Evolutionary conservation across 2,797 vertebrate species (phyloP).

Genomic region (Diplodus puntazzo): DNA sequence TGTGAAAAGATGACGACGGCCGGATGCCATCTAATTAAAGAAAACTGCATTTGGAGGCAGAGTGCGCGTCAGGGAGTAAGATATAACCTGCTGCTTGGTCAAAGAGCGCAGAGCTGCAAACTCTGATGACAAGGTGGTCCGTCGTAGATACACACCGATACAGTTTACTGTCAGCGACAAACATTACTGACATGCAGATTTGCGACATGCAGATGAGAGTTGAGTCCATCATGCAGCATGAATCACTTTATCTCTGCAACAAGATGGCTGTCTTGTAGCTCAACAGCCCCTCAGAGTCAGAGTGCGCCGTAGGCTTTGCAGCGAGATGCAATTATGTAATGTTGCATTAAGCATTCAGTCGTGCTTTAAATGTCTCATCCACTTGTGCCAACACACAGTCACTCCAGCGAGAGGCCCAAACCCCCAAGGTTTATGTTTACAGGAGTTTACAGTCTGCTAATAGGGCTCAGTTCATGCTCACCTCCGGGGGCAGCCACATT

Average conservation of each 20-base stretch:
- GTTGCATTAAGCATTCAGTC: constrained; percentile 73
- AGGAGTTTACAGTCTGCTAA: constrained; percentile 63
- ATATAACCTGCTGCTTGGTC: not conserved
- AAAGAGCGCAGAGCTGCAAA: not conserved
- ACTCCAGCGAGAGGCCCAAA: constrained; percentile 44
- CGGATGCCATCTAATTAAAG: too few relatives aligned
- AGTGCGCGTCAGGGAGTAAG: not conserved
- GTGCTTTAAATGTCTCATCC: constrained; percentile 74
- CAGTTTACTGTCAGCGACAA: not conserved
- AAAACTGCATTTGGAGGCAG: too few relatives aligned
- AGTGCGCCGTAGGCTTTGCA: constrained; percentile 52
- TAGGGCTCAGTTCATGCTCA: constrained; percentile 64
- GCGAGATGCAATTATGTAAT: constrained; percentile 66
- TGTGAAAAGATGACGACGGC: too few relatives aligned
- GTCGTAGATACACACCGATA: too few relatives aligned
- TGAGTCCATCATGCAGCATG: constrained; percentile 6
- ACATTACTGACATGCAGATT: not conserved
- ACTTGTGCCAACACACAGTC: constrained; percentile 43
- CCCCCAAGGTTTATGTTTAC: constrained; percentile 67
- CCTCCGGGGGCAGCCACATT: constrained; percentile 54
- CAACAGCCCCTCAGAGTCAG: constrained; percentile 40
- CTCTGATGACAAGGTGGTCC: not conserved
- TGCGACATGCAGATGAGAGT: not conserved
- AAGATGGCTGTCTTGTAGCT: constrained; percentile 39
- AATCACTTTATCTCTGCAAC: constrained; percentile 38